phyloP scores from a whole-genome alignment of 2,797 vertebrate genomes.

The Sphaeramia orbicularis region DNA sequence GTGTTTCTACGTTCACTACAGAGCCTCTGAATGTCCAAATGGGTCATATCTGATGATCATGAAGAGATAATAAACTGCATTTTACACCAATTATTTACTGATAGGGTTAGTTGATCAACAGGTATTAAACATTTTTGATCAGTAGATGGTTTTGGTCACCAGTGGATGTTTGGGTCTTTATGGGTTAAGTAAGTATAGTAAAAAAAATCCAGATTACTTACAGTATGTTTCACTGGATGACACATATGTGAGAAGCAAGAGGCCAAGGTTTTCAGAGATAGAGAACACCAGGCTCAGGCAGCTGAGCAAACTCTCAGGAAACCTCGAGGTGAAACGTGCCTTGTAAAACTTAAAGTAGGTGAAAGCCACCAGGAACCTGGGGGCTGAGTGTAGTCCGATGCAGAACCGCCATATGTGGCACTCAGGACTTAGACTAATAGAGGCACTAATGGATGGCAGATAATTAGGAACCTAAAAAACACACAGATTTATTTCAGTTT shows the following conservation, averaged over 20 bases:
- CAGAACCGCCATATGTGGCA: constrained; percentile 93
- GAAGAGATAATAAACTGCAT: no score
- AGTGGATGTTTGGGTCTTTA: no score
- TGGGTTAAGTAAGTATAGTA: no score
- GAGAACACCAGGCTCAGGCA: constrained; percentile 85
- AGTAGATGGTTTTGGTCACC: no score
- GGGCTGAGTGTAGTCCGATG: constrained; percentile 91
- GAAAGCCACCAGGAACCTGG: constrained; percentile 88
- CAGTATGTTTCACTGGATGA: constrained; percentile 91
- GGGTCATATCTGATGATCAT: no score
- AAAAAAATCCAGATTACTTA: constrained; percentile 66
- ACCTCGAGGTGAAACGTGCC: constrained; percentile 78
- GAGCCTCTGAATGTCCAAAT: no score
- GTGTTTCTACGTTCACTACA: no score
- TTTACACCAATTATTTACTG: no score
- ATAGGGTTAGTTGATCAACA: no score
- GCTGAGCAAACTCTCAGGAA: constrained; percentile 81
- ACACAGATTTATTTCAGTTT: constrained; percentile 7
- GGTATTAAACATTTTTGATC: no score
- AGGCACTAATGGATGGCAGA: constrained; percentile 93
- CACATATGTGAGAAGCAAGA: constrained; percentile 91
- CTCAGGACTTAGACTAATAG: constrained; percentile 91
- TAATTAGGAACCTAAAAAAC: constrained; percentile 90
- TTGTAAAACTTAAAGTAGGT: constrained; percentile 91
- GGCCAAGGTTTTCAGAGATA: constrained; percentile 87